phyloP scores from a whole-genome alignment of 64 coral and sea anemone genomes.

The Orbicella faveolata region DNA sequence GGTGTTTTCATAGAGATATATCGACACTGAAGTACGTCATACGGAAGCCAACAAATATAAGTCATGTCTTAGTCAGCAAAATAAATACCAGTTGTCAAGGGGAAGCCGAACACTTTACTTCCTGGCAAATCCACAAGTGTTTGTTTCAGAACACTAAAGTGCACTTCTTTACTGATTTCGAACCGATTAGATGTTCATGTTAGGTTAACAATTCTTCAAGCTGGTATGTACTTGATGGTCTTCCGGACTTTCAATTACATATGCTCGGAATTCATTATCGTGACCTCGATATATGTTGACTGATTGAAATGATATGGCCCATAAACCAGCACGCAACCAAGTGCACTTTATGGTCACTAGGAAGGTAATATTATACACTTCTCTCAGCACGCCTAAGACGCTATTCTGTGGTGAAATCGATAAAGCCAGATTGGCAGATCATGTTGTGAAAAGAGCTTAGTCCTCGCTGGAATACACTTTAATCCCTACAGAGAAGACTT shows the following conservation, averaged over 20 bases:
- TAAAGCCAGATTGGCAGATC: background rate
- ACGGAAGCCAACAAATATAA: too few relatives aligned
- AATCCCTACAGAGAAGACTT: background rate
- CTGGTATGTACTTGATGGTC: background rate
- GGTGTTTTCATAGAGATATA: too few relatives aligned
- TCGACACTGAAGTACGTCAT: too few relatives aligned
- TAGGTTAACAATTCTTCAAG: background rate
- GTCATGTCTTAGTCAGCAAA: too few relatives aligned
- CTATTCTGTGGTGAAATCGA: background rate
- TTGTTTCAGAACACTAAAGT: too few relatives aligned
- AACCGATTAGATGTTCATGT: background rate
- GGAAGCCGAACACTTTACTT: too few relatives aligned
- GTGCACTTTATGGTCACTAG: background rate
- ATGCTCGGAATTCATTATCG: background rate
- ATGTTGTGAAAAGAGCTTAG: background rate
- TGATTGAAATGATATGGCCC: background rate
- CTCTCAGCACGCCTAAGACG: background rate
- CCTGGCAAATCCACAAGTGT: too few relatives aligned
- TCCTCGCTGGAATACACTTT: background rate
- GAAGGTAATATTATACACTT: background rate
- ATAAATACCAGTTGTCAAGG: too few relatives aligned
- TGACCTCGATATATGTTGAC: background rate
- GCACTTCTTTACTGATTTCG: too few relatives aligned
- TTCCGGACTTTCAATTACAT: background rate
- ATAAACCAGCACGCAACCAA: background rate